phyloP scores from a whole-genome alignment of 2,888 invertebrate genomes.

The Apodemia mormo region DNA sequence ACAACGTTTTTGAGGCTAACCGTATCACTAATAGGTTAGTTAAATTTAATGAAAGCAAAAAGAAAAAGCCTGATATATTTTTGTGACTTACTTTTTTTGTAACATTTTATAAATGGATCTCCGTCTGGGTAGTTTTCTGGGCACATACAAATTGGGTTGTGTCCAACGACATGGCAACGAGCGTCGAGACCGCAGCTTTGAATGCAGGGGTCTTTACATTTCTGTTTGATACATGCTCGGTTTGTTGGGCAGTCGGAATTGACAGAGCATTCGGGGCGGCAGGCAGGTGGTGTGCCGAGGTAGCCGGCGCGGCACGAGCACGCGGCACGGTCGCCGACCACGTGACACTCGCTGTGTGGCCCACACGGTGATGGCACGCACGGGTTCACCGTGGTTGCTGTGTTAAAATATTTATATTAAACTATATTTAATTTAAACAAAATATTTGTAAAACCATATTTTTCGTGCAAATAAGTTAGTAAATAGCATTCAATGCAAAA shows the following conservation, averaged over 20 bases:
- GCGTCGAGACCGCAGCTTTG: conserved; percentile 90
- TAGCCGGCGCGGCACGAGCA: conserved; percentile 88
- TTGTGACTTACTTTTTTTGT: conserved; percentile 60
- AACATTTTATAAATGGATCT: conserved; percentile 89
- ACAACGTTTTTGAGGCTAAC: too few species aligned
- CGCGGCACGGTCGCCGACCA: conserved; percentile 85
- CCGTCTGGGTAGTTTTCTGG: conserved; percentile 84
- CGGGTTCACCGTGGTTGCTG: conserved; percentile 74
- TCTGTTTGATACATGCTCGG: conserved; percentile 87
- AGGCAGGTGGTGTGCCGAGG: conserved; percentile 87
- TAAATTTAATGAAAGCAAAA: background rate
- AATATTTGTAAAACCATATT: too few species aligned
- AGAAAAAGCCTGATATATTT: background rate
- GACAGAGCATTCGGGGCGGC: conserved; percentile 89
- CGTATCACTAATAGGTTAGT: too few species aligned
- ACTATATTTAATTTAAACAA: too few species aligned
- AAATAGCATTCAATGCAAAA: too few species aligned
- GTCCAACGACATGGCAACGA: conserved; percentile 88
- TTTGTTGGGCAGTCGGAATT: conserved; percentile 88
- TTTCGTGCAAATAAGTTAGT: too few species aligned
- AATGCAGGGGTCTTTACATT: conserved; percentile 89
- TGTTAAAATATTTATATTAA: conserved; percentile 25
- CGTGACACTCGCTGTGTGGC: conserved; percentile 87
- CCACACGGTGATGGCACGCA: conserved; percentile 90
- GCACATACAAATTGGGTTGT: conserved; percentile 90